phyloP scores from a whole-genome alignment of 2,797 vertebrate genomes.

The Dicrostonyx torquatus region DNA sequence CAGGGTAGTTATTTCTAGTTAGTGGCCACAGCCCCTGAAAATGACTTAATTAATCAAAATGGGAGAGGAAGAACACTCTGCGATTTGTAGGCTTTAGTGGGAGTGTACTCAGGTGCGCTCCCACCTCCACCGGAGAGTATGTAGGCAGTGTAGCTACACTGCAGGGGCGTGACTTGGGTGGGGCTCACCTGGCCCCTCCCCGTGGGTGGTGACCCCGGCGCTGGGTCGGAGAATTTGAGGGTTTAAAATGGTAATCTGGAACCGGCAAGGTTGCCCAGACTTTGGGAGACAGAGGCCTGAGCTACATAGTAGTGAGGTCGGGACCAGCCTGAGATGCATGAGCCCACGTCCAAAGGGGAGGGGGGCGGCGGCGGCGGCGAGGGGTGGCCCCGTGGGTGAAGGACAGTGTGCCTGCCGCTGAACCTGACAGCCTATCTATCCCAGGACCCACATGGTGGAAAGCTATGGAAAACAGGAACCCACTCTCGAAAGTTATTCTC shows the following conservation, averaged over 20 bases:
- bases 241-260: not conserved
- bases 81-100: not conserved
- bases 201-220: not conserved
- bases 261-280: not conserved
- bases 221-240: not conserved
- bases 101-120: not conserved
- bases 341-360: not conserved
- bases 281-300: not conserved
- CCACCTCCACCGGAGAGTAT: not conserved
- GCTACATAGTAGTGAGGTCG: not conserved
- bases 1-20: not conserved
- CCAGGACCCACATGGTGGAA: not conserved
- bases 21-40: not conserved
- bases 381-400: not conserved
- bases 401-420: no score
- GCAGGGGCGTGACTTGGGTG: not conserved
- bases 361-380: fast-evolving
- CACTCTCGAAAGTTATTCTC: not conserved
- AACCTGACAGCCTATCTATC: not conserved
- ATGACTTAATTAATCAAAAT: not conserved
- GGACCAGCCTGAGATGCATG: not conserved
- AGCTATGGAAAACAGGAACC: not conserved
- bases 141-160: no score
- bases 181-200: not conserved
- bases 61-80: not conserved